phyloP scores from a whole-genome alignment of 2,888 invertebrate species.

The Melipona bicolor region DNA sequence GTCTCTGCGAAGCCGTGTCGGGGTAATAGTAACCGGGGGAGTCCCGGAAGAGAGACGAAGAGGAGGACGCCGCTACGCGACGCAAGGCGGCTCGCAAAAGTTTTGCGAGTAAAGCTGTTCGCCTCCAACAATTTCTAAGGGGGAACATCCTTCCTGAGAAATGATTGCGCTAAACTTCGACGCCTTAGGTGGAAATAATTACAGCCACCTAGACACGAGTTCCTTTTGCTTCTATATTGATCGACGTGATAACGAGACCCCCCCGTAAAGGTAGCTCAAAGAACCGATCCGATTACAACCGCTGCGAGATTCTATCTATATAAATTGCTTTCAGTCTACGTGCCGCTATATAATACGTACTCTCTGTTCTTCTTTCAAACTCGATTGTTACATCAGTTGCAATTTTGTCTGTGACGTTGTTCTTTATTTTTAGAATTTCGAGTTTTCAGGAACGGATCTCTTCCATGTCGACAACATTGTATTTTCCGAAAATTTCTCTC shows the following conservation, averaged over 20 bases:
- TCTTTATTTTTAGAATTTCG: background rate
- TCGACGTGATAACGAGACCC: conserved; percentile 53
- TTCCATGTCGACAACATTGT: too few relatives aligned
- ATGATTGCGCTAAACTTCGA: conserved; percentile 74
- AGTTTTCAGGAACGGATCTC: background rate
- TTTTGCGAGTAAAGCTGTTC: conserved; percentile 75
- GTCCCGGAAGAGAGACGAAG: conserved; percentile 36
- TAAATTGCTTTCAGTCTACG: background rate
- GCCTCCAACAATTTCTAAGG: conserved; percentile 71
- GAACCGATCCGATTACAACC: conserved; percentile 31
- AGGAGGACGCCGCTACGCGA: conserved; percentile 52
- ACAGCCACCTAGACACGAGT: conserved; percentile 66
- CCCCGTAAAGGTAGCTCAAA: conserved; percentile 28
- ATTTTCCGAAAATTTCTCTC: background rate
- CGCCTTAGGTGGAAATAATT: conserved; percentile 72
- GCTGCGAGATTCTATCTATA: background rate
- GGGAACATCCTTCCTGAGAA: conserved; percentile 73
- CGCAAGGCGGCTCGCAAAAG: conserved; percentile 75
- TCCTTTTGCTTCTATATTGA: conserved; percentile 58
- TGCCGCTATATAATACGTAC: background rate
- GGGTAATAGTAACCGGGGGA: conserved; percentile 63
- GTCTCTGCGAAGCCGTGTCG: conserved; percentile 71
- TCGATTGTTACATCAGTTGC: background rate
- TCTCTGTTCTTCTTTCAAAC: background rate
- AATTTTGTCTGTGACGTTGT: background rate